phyloP scores from a whole-genome alignment of 2,888 invertebrate species.

The Leptinotarsa haldemani region DNA sequence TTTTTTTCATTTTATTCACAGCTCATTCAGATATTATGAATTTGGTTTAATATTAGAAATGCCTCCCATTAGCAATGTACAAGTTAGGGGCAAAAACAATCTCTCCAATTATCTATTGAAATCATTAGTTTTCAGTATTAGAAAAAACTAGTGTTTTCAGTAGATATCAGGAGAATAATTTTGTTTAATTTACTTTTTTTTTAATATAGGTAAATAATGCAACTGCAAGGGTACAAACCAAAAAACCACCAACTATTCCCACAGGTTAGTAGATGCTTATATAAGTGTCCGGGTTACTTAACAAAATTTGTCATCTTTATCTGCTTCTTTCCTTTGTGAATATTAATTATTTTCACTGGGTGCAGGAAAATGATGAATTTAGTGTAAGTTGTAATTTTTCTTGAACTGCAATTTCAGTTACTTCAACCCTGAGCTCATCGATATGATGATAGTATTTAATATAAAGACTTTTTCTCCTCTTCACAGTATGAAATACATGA shows the following conservation, averaged over 20 bases:
- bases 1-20: conserved; percentile 4
- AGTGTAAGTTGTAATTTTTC: background rate
- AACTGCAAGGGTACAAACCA: conserved; percentile 99
- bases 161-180: conserved; percentile 34
- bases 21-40: conserved; percentile 8
- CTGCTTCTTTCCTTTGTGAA: background rate
- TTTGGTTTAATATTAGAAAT: conserved; percentile 14
- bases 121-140: conserved; percentile 51
- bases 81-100: conserved; percentile 22
- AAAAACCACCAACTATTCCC: conserved; percentile 93
- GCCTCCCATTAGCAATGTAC: conserved; percentile 1
- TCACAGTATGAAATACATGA: too few relatives aligned
- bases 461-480: too few relatives aligned
- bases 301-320: background rate
- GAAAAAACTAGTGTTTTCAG: conserved; percentile 54
- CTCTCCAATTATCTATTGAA: conserved; percentile 48
- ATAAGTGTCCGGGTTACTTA: background rate
- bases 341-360: background rate
- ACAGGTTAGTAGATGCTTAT: conserved; percentile 77
- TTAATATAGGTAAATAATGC: conserved; percentile 95
- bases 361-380: background rate
- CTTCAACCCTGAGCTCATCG: background rate
- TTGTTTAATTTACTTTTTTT: conserved; percentile 58
- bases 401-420: background rate
- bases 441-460: too few relatives aligned